phyloP scores from a whole-genome alignment of 2,797 vertebrate species.

The Arremon brunneinucha region DNA sequence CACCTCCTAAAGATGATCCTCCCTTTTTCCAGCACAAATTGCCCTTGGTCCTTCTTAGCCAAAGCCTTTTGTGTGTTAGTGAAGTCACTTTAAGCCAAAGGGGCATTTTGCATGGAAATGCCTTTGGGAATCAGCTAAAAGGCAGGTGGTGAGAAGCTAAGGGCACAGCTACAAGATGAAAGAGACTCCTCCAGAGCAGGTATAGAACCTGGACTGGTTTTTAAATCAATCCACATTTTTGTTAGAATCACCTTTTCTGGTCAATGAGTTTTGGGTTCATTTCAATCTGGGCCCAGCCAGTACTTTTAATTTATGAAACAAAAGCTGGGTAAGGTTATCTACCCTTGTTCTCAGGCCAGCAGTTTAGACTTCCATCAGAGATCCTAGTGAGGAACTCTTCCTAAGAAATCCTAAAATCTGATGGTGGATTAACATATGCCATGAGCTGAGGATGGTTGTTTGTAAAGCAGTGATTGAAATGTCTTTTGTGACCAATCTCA shows the following conservation, averaged over 20 bases:
- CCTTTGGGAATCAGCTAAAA: background rate
- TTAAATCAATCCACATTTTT: background rate
- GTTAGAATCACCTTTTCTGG: background rate
- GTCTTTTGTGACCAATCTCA: background rate
- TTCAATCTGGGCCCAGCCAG: background rate
- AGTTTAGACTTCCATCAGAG: background rate
- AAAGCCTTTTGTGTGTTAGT: background rate
- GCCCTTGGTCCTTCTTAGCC: background rate
- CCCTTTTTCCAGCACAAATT: background rate
- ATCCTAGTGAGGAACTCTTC: background rate
- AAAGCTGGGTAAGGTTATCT: background rate
- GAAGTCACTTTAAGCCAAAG: background rate
- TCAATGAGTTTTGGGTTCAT: background rate
- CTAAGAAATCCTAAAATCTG: background rate
- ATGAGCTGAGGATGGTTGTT: background rate
- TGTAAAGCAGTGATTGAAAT: background rate
- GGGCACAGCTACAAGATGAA: background rate
- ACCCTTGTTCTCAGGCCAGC: background rate
- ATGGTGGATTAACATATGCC: background rate
- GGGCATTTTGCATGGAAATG: background rate
- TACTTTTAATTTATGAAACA: background rate
- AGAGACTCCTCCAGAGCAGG: background rate
- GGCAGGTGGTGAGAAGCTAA: background rate
- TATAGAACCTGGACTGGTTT: background rate
- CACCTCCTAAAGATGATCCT: background rate